Conservation (phyloP, 2,113 vertebrate species). For the Pyxicephalus adspersus region DNA sequence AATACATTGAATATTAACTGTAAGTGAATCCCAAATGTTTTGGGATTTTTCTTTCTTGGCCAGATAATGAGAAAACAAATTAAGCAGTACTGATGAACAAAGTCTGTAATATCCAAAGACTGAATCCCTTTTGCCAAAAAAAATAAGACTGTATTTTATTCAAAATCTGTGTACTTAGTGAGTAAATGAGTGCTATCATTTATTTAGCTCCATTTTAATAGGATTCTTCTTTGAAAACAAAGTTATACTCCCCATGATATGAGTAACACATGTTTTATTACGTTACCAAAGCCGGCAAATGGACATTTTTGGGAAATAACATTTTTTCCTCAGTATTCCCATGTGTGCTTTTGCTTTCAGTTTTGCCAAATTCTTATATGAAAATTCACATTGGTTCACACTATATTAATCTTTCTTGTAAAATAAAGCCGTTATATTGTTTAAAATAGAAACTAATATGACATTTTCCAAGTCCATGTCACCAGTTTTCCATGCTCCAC, state of each 20-base stretch:
- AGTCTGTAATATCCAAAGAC: background rate
- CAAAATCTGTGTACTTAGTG: conserved; percentile 1
- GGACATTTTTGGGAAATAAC: background rate
- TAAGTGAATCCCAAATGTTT: too few species aligned
- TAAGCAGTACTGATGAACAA: too few species aligned
- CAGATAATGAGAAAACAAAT: too few species aligned
- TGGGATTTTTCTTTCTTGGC: too few species aligned
- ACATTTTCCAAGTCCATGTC: too few species aligned
- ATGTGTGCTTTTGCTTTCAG: background rate
- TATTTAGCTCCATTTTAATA: background rate
- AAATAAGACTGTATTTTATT: conserved; percentile 5
- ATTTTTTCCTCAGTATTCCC: conserved; percentile 4
- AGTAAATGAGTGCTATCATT: background rate
- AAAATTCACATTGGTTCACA: too few species aligned
- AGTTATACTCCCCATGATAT: background rate
- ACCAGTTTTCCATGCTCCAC: too few species aligned
- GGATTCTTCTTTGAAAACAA: background rate
- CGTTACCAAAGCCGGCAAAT: background rate
- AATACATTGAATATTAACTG: too few species aligned
- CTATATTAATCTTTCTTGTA: too few species aligned
- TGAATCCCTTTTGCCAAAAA: background rate
- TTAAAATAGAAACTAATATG: too few species aligned
- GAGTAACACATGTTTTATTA: conserved; percentile 7
- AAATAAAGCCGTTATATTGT: too few species aligned
- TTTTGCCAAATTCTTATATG: background rate